These are phyloP conservation scores for Drosophila trapezifrons DNA, from an alignment of 1,140 invertebrate species.

Conservation along the genomic window DNA sequence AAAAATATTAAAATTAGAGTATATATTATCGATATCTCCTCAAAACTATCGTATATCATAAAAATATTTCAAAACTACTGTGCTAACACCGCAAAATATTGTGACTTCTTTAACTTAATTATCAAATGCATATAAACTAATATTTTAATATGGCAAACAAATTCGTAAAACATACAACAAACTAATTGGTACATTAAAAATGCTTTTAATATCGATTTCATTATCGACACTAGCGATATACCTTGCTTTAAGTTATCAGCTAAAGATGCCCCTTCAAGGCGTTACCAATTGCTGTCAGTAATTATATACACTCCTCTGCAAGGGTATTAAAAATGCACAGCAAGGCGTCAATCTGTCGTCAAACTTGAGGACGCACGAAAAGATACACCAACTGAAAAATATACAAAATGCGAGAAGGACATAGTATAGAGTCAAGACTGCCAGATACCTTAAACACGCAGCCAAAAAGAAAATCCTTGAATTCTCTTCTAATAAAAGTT, in stretches of 20 bases:
- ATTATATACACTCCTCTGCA: neutral
- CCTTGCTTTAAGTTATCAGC: neutral
- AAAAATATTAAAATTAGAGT: too few relatives aligned
- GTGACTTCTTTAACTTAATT: too few relatives aligned
- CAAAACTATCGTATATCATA: too few relatives aligned
- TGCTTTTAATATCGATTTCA: neutral
- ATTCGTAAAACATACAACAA: too few relatives aligned
- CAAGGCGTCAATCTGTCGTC: slow-evolving; percentile 37
- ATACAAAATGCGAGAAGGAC: neutral
- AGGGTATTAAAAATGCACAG: slow-evolving; percentile 6
- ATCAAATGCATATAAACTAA: too few relatives aligned
- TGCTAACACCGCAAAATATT: too few relatives aligned
- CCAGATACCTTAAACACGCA: neutral
- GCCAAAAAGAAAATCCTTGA: neutral
- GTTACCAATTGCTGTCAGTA: neutral
- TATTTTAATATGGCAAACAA: too few relatives aligned
- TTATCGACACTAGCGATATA: neutral
- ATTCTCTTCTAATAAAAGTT: neutral
- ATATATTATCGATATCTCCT: too few relatives aligned
- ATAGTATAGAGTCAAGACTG: neutral
- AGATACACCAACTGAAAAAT: slow-evolving; percentile 18
- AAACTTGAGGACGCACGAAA: slow-evolving; percentile 15
- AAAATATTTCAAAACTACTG: too few relatives aligned
- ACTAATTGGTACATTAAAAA: neutral
- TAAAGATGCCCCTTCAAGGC: neutral